Conservation (phyloP, 1,140 invertebrate genomes). For the Zaprionus capensis region DNA sequence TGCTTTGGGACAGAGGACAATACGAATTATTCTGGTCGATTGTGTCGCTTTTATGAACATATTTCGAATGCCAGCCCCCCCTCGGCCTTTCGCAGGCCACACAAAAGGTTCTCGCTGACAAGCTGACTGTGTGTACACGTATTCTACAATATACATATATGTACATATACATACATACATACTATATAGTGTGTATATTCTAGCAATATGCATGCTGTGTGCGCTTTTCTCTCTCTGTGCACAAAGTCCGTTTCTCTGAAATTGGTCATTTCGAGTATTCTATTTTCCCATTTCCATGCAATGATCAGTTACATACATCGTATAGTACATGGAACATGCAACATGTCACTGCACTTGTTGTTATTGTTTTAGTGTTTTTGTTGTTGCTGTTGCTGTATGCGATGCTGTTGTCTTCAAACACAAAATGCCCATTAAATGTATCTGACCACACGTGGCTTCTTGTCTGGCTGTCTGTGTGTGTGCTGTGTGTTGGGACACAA, state of each 20-base stretch:
- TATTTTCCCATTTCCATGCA: conserved; percentile 21
- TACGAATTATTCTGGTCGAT: conserved; percentile 67
- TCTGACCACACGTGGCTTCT: conserved; percentile 15
- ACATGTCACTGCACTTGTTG: conserved; percentile 24
- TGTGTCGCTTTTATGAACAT: conserved; percentile 63
- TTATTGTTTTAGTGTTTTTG: conserved; percentile 27
- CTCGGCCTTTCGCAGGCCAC: not conserved
- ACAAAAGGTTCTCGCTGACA: conserved; percentile 21
- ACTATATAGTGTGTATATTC: conserved; percentile 12
- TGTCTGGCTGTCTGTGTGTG: not conserved
- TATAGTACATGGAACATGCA: conserved; percentile 15
- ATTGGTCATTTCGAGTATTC: conserved; percentile 10
- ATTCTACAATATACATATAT: not conserved
- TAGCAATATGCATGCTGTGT: not conserved
- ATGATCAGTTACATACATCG: conserved; percentile 23
- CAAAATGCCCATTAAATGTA: conserved; percentile 62
- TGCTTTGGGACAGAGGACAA: conserved; percentile 25
- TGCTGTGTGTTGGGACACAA: conserved; percentile 54
- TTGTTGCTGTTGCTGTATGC: conserved; percentile 29
- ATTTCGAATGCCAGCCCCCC: conserved; percentile 51
- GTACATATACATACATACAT: conserved; percentile 6
- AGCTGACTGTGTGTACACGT: not conserved
- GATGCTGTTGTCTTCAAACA: conserved; percentile 42
- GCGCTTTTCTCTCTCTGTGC: not conserved
- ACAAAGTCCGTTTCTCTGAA: not conserved